Percentiles rank a stretch among this genome's conserved stretches.
Evolutionary conservation across 2,113 vertebrate genomes (phyloP).

Genomic region (Poicephalus gulielmi): DNA sequence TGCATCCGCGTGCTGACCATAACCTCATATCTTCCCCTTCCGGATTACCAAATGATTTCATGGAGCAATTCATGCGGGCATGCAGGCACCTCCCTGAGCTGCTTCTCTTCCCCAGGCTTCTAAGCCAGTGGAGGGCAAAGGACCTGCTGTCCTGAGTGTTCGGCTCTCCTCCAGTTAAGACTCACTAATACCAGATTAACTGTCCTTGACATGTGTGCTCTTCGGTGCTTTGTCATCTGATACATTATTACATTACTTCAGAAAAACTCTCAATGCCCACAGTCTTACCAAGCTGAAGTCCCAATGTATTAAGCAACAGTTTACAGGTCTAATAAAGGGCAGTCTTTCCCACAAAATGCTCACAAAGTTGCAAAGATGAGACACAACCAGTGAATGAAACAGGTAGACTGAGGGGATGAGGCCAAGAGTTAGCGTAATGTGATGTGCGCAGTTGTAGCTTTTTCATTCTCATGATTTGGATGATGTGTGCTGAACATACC

Average conservation of each 20-base stretch:
- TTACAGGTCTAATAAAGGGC: not conserved
- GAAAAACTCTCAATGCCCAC: not conserved
- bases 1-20: not conserved
- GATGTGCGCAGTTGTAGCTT: not conserved
- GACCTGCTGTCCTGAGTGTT: not conserved
- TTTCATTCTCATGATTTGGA: not conserved
- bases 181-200: not conserved
- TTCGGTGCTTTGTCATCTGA: not conserved
- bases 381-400: not conserved
- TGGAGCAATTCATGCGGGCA: not conserved
- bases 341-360: not conserved
- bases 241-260: not conserved
- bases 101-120: not conserved
- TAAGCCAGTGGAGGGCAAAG: not conserved
- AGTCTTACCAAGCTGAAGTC: not conserved
- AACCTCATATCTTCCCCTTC: slow-evolving; percentile 5
- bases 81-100: not conserved
- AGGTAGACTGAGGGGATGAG: not conserved
- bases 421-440: not conserved
- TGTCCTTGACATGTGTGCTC: not conserved
- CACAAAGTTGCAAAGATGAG: not conserved
- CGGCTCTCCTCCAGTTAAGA: not conserved
- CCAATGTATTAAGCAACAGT: not conserved
- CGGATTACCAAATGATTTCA: not conserved
- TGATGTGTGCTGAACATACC: not conserved